Evolutionary conservation across 2,113 vertebrate species (phyloP).

Genomic region (Alces alces): DNA sequence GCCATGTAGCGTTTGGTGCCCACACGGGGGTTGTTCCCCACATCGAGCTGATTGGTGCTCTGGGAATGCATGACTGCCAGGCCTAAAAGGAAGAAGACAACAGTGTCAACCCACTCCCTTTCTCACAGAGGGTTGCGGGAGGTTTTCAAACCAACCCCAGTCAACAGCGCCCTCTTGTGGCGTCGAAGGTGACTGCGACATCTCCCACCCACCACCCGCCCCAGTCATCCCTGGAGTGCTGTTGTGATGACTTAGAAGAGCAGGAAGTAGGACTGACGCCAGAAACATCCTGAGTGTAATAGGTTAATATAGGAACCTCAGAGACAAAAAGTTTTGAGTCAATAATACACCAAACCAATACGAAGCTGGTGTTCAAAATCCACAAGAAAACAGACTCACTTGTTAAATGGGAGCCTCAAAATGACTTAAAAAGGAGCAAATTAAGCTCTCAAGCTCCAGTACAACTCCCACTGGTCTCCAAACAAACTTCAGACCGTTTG

Average conservation of each 20-base stretch:
- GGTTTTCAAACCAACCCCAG: background rate
- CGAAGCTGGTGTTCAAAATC: background rate
- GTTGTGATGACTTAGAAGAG: background rate
- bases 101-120: background rate
- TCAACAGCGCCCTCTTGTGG: constrained; percentile 42
- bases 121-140: background rate
- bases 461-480: constrained; percentile 54
- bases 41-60: constrained; percentile 96
- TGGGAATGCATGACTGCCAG: constrained; percentile 99
- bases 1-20: constrained; percentile 99
- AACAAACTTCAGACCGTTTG: constrained; percentile 67
- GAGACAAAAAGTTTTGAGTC: background rate
- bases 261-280: background rate
- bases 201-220: background rate
- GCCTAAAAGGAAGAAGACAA: constrained; percentile 79
- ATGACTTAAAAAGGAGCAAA: constrained; percentile 60
- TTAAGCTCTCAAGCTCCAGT: constrained; percentile 50
- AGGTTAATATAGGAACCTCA: background rate
- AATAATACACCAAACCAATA: background rate
- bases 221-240: background rate
- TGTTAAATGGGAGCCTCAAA: background rate
- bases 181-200: background rate
- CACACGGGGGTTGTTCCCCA: constrained; percentile 98
- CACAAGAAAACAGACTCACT: background rate
- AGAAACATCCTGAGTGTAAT: background rate